Evolutionary conservation across 1,140 invertebrate species (phyloP), one percentile per base, ranked within the genome.

Genomic region (Conus ventricosus): DNA sequence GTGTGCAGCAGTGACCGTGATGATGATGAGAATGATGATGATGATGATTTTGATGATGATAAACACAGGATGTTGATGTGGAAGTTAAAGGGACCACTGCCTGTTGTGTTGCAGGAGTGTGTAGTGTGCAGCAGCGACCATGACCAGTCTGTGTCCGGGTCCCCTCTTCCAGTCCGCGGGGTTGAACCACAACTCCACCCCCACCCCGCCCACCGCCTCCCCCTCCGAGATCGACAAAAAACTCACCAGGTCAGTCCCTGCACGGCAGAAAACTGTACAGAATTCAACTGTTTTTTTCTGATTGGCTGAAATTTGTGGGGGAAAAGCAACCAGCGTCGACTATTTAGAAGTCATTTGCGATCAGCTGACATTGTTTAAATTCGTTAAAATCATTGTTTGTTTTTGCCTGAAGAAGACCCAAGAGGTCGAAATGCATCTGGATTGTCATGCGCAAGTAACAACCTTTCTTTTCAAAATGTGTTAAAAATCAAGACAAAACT

Each of bases 81-180:
- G 25, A 51, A 81, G 80, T 20, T 10, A 81, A 13, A 54, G 39
- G 10, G 51, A 54, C 6, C 25, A 78, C 25, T 60, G 57, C 57
- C 39, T 39, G 15, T 0, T 60, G 57, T 15, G 15, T 8, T 15
- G 57, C 57, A 60, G 57, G 8, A 15, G 8, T 11, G 57, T 15
- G 57, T 20, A 71, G 67, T 71, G 67, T 71, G 11, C 67, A 71
- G 78, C 51, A 80, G 17, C 5, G 20, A 83, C 4, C 51, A 92
- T 93, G 92, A 91, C 90, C 25, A 92, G 90, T 87, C 87, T 93
- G 27, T 90, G 89, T 53, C 92, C 92, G n/a, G 92, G 92, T 0
- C 57, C 91, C 6, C 89, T 93, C n/a, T 93, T 93, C 85, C 57
- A 63, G 13, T 75, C 90, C 53, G 27, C 91, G 6, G 92, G 92